Evolutionary conservation across 2,113 vertebrate species (phyloP).

Genomic region (Pollimyrus isidori): DNA sequence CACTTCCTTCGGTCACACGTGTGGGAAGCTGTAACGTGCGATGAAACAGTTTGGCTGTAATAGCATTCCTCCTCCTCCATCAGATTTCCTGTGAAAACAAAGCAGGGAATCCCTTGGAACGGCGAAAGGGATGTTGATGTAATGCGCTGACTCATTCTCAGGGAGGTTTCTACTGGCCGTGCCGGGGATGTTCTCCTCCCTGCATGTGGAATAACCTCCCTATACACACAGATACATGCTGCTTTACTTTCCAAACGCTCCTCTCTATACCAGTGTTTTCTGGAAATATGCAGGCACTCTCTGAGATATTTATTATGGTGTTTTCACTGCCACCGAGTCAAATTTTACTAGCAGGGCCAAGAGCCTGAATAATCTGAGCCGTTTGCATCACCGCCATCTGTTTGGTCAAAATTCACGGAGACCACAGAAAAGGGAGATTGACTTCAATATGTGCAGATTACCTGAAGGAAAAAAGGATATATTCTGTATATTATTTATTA

Average conservation of each 20-base stretch:
- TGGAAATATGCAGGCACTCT: background rate
- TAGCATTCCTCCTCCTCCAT: background rate
- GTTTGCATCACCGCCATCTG: background rate
- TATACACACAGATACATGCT: background rate
- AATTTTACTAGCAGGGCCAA: background rate
- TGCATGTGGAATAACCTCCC: background rate
- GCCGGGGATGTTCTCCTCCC: background rate
- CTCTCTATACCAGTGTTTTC: background rate
- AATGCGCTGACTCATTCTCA: slow-evolving; percentile 3
- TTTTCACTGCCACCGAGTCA: background rate
- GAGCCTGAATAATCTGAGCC: background rate
- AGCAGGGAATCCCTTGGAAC: slow-evolving; percentile 6
- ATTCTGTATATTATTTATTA: too few relatives aligned
- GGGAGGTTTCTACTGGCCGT: background rate
- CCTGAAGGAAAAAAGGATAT: background rate
- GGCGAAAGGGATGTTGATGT: background rate
- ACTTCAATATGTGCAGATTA: background rate
- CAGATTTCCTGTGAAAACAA: background rate
- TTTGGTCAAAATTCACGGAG: background rate
- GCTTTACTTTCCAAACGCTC: background rate
- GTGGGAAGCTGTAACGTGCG: background rate
- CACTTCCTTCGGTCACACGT: background rate
- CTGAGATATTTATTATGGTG: background rate
- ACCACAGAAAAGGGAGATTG: background rate
- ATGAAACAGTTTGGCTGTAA: background rate